phyloP scores from a whole-genome alignment of 2,113 vertebrate species.

The Carollia perspicillata region DNA sequence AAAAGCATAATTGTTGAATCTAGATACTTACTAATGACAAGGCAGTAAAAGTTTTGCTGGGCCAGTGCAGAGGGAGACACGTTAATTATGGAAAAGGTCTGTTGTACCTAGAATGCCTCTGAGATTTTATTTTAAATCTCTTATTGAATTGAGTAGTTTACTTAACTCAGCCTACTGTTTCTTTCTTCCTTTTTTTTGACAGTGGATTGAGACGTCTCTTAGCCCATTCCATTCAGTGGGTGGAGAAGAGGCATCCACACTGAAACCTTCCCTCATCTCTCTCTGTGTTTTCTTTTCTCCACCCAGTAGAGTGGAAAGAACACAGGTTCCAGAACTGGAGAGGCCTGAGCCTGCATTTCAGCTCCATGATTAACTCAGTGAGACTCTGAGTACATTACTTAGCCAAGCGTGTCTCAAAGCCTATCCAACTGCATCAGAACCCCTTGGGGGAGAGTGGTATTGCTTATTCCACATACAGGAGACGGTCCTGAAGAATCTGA shows the following conservation, averaged over 20 bases:
- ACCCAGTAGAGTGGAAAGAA: neutral
- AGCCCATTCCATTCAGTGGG: neutral
- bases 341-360: neutral
- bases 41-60: neutral
- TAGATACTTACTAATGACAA: neutral
- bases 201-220: neutral
- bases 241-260: neutral
- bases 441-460: neutral
- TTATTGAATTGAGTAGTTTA: slow-evolving; percentile 4
- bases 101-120: neutral
- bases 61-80: neutral
- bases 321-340: neutral
- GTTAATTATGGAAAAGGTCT: neutral
- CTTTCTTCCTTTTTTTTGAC: neutral
- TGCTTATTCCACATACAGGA: neutral
- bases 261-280: neutral
- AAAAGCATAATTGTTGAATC: neutral
- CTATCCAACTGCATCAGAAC: neutral
- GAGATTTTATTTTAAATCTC: neutral
- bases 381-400: neutral
- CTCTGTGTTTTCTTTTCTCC: neutral
- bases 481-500: neutral
- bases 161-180: neutral
- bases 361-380: neutral
- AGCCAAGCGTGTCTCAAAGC: neutral